These are phyloP conservation scores for Neotoma lepida DNA, from an alignment of 2,113 vertebrate genomes.

Conservation along the genomic window DNA sequence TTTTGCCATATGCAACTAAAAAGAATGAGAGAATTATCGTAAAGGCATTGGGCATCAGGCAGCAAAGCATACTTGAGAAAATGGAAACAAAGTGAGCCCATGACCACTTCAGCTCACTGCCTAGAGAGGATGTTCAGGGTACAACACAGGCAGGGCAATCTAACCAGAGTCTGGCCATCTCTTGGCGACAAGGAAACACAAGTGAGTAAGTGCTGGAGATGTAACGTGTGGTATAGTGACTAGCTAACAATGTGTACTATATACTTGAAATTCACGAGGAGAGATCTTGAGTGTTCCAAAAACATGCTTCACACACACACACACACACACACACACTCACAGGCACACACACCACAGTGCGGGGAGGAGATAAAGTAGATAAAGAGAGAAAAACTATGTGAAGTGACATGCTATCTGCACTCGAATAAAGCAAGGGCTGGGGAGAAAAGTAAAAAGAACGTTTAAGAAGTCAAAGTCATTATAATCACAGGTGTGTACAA, in stretches of 20 bases:
- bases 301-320: not conserved
- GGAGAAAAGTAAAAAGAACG: not conserved
- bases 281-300: not conserved
- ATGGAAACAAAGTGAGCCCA: slow-evolving; percentile 6
- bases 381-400: not conserved
- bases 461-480: slow-evolving; percentile 9
- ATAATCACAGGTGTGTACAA: not conserved
- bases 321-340: not conserved
- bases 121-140: slow-evolving; percentile 28
- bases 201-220: not conserved
- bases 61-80: slow-evolving; percentile 33
- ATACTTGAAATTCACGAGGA: not conserved
- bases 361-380: not conserved
- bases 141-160: not conserved
- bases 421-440: not conserved
- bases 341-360: not conserved
- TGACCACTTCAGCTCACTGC: slow-evolving; percentile 4
- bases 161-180: not conserved
- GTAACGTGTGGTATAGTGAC: not conserved
- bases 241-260: not conserved
- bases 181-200: slow-evolving; percentile 6
- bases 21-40: slow-evolving; percentile 8
- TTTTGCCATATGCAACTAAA: slow-evolving; percentile 52
- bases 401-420: not conserved
- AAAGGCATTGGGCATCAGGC: slow-evolving; percentile 13